These are phyloP conservation scores for Hirundichthys speculiger DNA, from an alignment of 2,113 vertebrate genomes.

Conservation along the genomic window DNA sequence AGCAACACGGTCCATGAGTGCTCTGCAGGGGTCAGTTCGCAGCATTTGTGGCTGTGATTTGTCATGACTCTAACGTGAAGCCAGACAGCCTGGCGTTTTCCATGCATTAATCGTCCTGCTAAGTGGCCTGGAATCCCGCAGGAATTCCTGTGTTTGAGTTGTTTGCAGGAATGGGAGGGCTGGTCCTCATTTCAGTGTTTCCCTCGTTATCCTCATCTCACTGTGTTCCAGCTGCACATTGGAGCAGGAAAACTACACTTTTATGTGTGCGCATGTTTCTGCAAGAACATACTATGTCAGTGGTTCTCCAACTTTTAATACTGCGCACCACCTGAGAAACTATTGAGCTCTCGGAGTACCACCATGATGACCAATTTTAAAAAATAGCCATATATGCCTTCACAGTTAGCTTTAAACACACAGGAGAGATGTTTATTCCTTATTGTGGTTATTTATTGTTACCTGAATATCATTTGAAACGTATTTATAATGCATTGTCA, in stretches of 20 bases:
- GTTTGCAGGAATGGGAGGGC: conserved; percentile 39
- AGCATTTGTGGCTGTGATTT: conserved; percentile 41
- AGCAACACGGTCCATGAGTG: not conserved
- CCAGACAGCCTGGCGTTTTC: conserved; percentile 59
- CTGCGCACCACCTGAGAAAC: too few species aligned
- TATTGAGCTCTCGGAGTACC: too few species aligned
- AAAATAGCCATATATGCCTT: too few species aligned
- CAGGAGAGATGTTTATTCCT: too few species aligned
- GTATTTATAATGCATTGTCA: too few species aligned
- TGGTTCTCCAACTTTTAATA: too few species aligned
- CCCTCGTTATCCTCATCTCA: conserved; percentile 22
- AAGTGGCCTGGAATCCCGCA: conserved; percentile 72
- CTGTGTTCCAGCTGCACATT: not conserved
- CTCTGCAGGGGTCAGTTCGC: conserved; percentile 33
- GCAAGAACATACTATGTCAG: too few species aligned
- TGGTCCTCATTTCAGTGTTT: conserved; percentile 53
- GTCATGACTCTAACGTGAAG: conserved; percentile 39
- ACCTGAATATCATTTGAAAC: too few species aligned
- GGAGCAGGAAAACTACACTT: conserved; percentile 8
- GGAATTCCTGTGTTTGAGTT: conserved; percentile 79
- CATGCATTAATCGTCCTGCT: conserved; percentile 64
- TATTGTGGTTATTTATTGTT: too few species aligned
- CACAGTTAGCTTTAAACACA: too few species aligned
- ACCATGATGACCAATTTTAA: too few species aligned
- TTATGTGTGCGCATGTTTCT: too few species aligned